These are phyloP conservation scores for Tridacna crocea DNA, from an alignment of 2,888 invertebrate genomes.

Conservation along the genomic window DNA sequence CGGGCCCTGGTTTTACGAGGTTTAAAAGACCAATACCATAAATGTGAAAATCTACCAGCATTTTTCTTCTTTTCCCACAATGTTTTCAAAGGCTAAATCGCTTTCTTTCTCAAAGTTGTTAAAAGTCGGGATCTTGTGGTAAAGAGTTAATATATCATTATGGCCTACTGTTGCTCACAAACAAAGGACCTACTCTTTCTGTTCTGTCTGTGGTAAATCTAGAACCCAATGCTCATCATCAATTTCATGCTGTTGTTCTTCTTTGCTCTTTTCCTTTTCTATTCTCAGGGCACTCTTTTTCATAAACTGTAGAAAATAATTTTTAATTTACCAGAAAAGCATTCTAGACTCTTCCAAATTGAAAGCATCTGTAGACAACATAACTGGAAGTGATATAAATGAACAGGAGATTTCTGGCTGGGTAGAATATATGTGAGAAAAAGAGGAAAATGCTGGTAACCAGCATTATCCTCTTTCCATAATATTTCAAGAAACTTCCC, in stretches of 20 bases:
- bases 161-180: too few relatives aligned
- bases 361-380: neutral
- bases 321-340: neutral
- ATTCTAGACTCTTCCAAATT: neutral
- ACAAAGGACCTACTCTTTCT: slow-evolving; percentile 59
- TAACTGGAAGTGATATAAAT: neutral
- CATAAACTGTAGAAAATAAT: slow-evolving; percentile 78
- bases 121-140: too few relatives aligned
- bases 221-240: slow-evolving; percentile 84
- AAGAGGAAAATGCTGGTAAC: too few relatives aligned
- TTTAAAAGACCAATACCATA: too few relatives aligned
- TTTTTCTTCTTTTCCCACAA: neutral
- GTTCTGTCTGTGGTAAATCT: slow-evolving; percentile 75
- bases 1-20: too few relatives aligned
- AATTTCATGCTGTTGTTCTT: slow-evolving; percentile 76
- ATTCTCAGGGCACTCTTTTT: slow-evolving; percentile 79
- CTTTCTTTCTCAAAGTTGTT: neutral
- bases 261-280: slow-evolving; percentile 79
- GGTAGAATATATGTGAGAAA: neutral
- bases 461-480: too few relatives aligned
- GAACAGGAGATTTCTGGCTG: neutral
- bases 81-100: neutral
- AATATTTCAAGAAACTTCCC: too few relatives aligned
- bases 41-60: neutral
- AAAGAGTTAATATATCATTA: too few relatives aligned